Percentiles rank a stretch among this genome's conserved stretches.
phyloP scores from a whole-genome alignment of 2,888 invertebrate genomes.

The Leptinotarsa juncta region DNA sequence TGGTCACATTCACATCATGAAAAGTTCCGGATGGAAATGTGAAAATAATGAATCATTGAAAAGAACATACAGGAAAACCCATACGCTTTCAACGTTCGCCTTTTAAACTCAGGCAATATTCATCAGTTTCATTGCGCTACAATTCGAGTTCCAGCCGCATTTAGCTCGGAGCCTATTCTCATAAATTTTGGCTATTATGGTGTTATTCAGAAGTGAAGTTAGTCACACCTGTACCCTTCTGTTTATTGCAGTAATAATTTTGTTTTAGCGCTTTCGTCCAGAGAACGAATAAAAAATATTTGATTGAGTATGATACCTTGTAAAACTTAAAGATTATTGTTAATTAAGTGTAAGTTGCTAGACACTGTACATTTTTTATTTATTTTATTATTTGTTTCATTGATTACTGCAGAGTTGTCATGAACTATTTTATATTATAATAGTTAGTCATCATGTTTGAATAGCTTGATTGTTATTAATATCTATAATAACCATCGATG shows the following conservation, averaged over 20 bases:
- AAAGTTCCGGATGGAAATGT: no score
- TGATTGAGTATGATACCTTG: not conserved
- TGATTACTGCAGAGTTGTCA: no score
- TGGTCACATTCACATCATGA: no score
- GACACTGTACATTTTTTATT: no score
- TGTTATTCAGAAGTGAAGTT: constrained; percentile 32
- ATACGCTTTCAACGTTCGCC: not conserved
- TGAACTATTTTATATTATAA: no score
- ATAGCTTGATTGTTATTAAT: no score
- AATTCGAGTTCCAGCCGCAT: constrained; percentile 17
- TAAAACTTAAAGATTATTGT: not conserved
- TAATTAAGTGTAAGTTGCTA: no score
- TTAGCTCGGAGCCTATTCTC: constrained; percentile 15
- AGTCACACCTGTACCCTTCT: constrained; percentile 34
- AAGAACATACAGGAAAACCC: no score
- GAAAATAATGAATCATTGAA: no score
- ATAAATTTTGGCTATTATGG: constrained; percentile 30
- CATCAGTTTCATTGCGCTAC: constrained; percentile 64
- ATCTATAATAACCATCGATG: no score
- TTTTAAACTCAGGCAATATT: constrained; percentile 14
- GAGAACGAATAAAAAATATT: constrained; percentile 29
- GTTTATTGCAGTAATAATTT: constrained; percentile 35
- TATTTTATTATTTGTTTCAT: no score
- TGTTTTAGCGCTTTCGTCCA: constrained; percentile 27
- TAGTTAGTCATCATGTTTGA: no score